Conservation (phyloP, 1,140 invertebrate genomes). For the Bactericera cockerelli region DNA sequence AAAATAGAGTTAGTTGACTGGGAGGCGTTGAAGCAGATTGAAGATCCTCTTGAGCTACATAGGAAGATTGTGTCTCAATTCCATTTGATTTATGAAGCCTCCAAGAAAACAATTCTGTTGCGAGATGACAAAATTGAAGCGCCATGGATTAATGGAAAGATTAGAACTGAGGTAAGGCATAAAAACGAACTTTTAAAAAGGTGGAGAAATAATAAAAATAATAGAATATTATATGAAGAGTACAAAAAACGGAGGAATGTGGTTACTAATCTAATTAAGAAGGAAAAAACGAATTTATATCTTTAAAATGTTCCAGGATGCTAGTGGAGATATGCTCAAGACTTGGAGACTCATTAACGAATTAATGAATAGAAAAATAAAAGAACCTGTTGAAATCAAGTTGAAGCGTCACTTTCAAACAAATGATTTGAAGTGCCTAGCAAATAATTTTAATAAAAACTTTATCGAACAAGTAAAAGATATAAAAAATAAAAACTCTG, state of each 20-base stretch:
- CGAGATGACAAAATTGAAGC: neutral
- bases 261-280: neutral
- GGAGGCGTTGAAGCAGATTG: neutral
- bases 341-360: no score
- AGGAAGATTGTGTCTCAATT: neutral
- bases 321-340: neutral
- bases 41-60: neutral
- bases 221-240: neutral
- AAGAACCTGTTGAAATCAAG: neutral
- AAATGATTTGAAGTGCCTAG: neutral
- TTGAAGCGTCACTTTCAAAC: neutral
- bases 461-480: neutral
- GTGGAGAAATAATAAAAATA: neutral
- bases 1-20: neutral
- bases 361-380: neutral
- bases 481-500: neutral
- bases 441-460: neutral
- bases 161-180: neutral
- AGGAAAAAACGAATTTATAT: neutral
- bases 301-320: neutral
- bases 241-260: neutral
- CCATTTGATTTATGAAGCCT: neutral
- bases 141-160: neutral
- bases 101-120: neutral
- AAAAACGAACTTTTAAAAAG: neutral